Evolutionary conservation across 2,797 vertebrate genomes (phyloP).

Genomic region (Spinibarbus caldwelli): DNA sequence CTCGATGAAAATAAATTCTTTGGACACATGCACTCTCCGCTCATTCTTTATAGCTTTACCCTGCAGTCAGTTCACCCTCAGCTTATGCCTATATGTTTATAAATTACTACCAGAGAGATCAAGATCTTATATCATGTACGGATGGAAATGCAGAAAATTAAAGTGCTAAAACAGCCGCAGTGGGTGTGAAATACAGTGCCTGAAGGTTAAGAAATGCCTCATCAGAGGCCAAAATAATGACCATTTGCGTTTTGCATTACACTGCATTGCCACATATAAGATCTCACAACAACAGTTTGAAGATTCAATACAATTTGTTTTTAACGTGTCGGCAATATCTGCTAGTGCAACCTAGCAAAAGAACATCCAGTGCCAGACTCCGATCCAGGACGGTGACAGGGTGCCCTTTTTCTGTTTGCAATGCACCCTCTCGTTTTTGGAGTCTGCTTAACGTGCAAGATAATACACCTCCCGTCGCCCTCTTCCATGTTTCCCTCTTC

Average conservation of each 20-base stretch:
- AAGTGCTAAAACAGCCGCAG: conserved; percentile 2
- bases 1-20: background rate
- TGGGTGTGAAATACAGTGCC: background rate
- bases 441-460: background rate
- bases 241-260: conserved; percentile 8
- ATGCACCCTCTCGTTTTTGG: conserved; percentile 26
- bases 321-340: background rate
- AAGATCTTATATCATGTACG: background rate
- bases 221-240: conserved; percentile 14
- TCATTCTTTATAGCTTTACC: conserved; percentile 1
- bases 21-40: conserved; percentile 11
- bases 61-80: background rate
- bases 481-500: background rate
- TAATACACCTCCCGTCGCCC: background rate
- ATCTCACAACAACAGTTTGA: background rate
- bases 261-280: background rate
- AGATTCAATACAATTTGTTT: background rate
- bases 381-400: background rate
- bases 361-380: background rate
- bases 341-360: background rate
- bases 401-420: conserved; percentile 18
- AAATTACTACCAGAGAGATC: background rate
- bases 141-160: background rate
- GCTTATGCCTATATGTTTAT: background rate
- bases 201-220: conserved; percentile 35